These are phyloP conservation scores for Drosophila niveifrons DNA, from an alignment of 2,888 invertebrate species.

Conservation along the genomic window DNA sequence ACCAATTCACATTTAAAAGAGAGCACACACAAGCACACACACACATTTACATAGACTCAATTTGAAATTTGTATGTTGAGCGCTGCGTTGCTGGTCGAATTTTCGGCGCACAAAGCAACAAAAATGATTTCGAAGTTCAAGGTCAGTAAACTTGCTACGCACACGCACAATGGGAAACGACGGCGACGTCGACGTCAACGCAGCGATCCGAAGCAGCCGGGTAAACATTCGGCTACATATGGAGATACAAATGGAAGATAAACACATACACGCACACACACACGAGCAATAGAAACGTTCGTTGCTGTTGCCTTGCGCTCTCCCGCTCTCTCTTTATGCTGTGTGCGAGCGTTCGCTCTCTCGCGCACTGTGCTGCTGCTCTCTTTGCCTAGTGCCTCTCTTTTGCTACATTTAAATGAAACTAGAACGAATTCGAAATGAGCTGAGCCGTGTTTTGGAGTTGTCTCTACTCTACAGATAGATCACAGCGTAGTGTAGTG, in stretches of 20 bases:
- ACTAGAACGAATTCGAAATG: slow-evolving; percentile 72
- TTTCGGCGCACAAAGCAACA: slow-evolving; percentile 55
- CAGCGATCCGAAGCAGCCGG: slow-evolving; percentile 49
- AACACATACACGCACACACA: slow-evolving; percentile 24
- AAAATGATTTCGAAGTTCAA: slow-evolving; percentile 84
- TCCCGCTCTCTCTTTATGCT: neutral
- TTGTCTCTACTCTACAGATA: slow-evolving; percentile 27
- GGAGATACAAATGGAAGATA: slow-evolving; percentile 45
- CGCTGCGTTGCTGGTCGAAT: slow-evolving; percentile 42
- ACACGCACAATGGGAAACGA: slow-evolving; percentile 69
- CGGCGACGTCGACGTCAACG: slow-evolving; percentile 32
- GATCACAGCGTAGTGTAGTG: slow-evolving; percentile 15
- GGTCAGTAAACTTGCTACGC: slow-evolving; percentile 85
- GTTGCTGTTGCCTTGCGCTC: slow-evolving; percentile 11
- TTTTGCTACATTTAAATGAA: slow-evolving; percentile 53
- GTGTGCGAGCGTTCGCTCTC: neutral
- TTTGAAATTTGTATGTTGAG: slow-evolving; percentile 54
- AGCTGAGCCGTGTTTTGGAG: slow-evolving; percentile 40
- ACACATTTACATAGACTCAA: slow-evolving; percentile 40
- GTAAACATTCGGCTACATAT: slow-evolving; percentile 35
- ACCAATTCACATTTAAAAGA: slow-evolving; percentile 10
- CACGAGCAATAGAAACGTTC: slow-evolving; percentile 26
- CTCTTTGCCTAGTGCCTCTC: slow-evolving; percentile 7
- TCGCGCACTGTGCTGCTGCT: neutral
- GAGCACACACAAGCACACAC: slow-evolving; percentile 9